Base-by-base conservation (phyloP, 2,888 invertebrate species). In the Aquatica leii region DNA sequence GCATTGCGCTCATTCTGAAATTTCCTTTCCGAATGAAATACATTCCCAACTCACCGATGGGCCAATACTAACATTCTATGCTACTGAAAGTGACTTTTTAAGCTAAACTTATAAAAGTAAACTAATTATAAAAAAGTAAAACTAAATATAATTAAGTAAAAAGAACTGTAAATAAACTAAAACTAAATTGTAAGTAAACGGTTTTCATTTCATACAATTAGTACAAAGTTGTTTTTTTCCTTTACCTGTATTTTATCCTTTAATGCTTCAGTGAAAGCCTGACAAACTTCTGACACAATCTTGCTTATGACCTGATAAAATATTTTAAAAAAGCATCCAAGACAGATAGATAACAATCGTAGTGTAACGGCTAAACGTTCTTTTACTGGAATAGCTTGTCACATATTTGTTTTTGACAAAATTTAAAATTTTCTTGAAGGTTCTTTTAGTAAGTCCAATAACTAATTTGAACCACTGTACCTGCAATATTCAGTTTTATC, bases 261-360 rank as follows among this genome's bases (percentile, higher is more conserved):
- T 55, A 70, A 62, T 62, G 51, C 59, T 49, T 9, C 43, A 35
- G 51, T 64, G 41, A 69, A 58, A 43, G 69, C 68, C 41, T 53
- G 21, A 57, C 69, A 71, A 53, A 69, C 68, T 62, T 70, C 64
- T 49, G 52, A 50, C 17, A 68, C 58, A 56, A 65, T 65, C 24
- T 37, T 59, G 46, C 53, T 60, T 52, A 69, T 65, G 1, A 65
- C 50, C 53, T 70, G 66, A 61, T 63, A 62, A 37, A 65, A 70
- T 53, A 72, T 52, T 67, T 72, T 72, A 51, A 70, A 73, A 60
- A 71, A 50, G 56, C 70, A 72, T 35, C 67, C 62, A 37, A 73
- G 57, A 68, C 70, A 40, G 68, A n/a, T 70, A 12, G 68, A 70
- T 8, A 69, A 40, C 48, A 65, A 71, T 59, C 69, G 59, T 35